Conservation (phyloP, 2,113 vertebrate genomes). For the Platysternon megacephalum region DNA sequence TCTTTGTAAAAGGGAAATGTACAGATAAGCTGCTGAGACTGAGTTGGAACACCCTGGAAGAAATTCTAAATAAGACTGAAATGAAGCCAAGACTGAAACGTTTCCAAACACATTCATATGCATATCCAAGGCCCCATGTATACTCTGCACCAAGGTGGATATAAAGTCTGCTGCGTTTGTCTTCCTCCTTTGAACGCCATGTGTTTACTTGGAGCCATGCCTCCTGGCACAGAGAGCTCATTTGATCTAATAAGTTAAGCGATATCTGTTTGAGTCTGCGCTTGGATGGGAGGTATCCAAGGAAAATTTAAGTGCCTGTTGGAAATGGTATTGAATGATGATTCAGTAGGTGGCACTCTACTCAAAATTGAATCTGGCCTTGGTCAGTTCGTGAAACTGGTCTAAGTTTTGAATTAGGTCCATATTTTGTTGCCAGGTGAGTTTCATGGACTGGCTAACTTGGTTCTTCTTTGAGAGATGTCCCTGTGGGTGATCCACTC, state of each 20-base stretch:
- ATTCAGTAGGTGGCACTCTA: constrained; percentile 4
- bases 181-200: constrained; percentile 3
- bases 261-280: constrained; percentile 1
- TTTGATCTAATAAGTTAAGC: constrained; percentile 51
- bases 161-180: constrained; percentile 46
- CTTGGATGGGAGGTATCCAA: constrained; percentile 27
- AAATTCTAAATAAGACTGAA: constrained; percentile 59
- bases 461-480: neutral
- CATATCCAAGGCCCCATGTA: neutral
- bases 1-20: constrained; percentile 53
- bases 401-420: constrained; percentile 16
- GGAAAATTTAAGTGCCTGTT: constrained; percentile 21
- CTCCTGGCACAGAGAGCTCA: constrained; percentile 23
- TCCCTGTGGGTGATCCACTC: too few relatives aligned
- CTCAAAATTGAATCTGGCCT: constrained; percentile 16
- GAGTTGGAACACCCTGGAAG: constrained; percentile 49
- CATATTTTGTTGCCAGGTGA: neutral
- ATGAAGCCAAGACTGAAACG: constrained; percentile 45
- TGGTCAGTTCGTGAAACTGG: constrained; percentile 9
- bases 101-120: constrained; percentile 59
- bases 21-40: constrained; percentile 37
- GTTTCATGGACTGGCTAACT: neutral
- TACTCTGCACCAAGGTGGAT: constrained; percentile 1
- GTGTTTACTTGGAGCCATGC: constrained; percentile 44
- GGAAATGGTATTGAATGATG: neutral